Evolutionary conservation across 2,113 vertebrate genomes (phyloP).

Genomic region (Trematomus loennbergii): DNA sequence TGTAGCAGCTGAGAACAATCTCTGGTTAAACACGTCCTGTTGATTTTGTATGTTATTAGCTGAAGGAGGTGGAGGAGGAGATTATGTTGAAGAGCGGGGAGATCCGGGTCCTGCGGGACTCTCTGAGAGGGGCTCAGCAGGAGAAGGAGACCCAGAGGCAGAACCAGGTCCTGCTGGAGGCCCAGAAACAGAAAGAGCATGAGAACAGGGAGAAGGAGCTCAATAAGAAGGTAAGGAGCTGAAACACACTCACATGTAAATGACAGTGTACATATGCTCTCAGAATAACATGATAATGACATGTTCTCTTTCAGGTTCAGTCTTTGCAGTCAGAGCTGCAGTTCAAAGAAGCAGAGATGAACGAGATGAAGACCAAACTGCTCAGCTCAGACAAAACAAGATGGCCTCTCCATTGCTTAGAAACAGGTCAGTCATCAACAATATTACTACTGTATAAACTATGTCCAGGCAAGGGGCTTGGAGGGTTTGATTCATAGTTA

Average conservation of each 20-base stretch:
- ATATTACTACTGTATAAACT: neutral
- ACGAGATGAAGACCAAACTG: constrained; percentile 90
- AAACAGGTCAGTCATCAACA: constrained; percentile 81
- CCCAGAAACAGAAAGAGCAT: constrained; percentile 84
- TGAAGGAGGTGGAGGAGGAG: constrained; percentile 91
- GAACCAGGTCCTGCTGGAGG: constrained; percentile 83
- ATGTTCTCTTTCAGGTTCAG: constrained; percentile 84
- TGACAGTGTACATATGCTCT: neutral
- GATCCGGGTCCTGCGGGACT: constrained; percentile 93
- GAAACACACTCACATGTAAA: too few relatives aligned
- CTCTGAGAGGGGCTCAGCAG: constrained; percentile 86
- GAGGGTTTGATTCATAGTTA: too few relatives aligned
- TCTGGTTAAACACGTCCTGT: neutral
- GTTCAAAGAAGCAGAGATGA: constrained; percentile 98
- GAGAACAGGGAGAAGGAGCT: constrained; percentile 92
- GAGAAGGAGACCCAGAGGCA: constrained; percentile 89
- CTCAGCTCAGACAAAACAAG: constrained; percentile 85
- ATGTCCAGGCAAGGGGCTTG: too few relatives aligned
- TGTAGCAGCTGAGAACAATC: neutral
- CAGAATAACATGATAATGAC: neutral
- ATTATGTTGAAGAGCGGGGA: constrained; percentile 93
- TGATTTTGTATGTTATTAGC: constrained; percentile 71
- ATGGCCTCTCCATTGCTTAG: constrained; percentile 59
- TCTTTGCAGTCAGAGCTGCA: constrained; percentile 93
- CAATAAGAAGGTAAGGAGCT: constrained; percentile 87